These are phyloP conservation scores for human (Homo sapiens) DNA, from an alignment of 2,113 vertebrate species.

Conservation along the genomic window GRCh38 chr20:43236501-43237000, in stretches of 20 bases:
- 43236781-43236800: not conserved
- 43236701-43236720: not conserved
- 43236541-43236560: not conserved
- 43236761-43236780: not conserved
- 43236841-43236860: not conserved
- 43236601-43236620: not conserved
- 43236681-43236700: not conserved
- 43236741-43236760: not conserved
- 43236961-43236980: not conserved
- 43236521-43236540: too few species aligned
- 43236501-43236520: slow-evolving; percentile 22
- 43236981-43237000: not conserved
- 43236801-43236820: not conserved
- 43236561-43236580: not conserved
- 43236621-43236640: not conserved
- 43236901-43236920: not conserved
- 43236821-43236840: not conserved
- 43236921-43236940: not conserved
- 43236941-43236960: not conserved
- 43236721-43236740: not conserved
- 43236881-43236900: not conserved
- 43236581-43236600: not conserved
- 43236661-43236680: not conserved
- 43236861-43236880: not conserved
- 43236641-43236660: not conserved